phyloP scores from a whole-genome alignment of 2,113 vertebrate species.

The Paratilapia polleni region DNA sequence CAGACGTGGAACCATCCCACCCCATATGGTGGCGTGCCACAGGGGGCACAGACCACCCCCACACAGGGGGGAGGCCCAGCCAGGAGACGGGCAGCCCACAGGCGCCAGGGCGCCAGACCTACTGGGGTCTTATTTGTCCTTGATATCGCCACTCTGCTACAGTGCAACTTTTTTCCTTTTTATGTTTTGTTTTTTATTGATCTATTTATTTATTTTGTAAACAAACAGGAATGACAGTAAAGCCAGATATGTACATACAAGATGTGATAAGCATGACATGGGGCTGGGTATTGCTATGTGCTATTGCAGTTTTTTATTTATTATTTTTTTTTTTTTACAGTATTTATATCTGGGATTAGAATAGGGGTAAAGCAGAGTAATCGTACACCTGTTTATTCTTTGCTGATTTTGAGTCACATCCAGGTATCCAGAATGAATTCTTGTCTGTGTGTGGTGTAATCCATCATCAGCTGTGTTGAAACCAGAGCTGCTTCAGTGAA shows the following conservation, averaged over 20 bases:
- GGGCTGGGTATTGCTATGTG: fast-evolving
- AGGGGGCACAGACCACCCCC: too few relatives aligned
- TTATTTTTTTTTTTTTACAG: background rate
- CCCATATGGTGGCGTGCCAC: too few relatives aligned
- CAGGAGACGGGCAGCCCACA: too few relatives aligned
- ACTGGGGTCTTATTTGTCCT: background rate
- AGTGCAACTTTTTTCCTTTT: too few relatives aligned
- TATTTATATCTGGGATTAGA: fast-evolving
- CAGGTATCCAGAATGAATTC: background rate
- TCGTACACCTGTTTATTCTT: background rate
- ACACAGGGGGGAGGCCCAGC: too few relatives aligned
- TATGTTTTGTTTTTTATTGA: too few relatives aligned
- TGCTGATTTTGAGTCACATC: background rate
- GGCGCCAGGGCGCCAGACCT: too few relatives aligned
- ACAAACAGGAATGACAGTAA: background rate
- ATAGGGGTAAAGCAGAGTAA: background rate
- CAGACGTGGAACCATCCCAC: too few relatives aligned
- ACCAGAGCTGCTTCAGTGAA: conserved; percentile 1
- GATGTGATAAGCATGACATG: background rate
- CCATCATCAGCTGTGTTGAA: background rate
- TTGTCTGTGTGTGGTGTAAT: background rate
- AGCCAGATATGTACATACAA: background rate
- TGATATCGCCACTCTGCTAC: too few relatives aligned
- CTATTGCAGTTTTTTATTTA: background rate
- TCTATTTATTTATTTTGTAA: too few relatives aligned